phyloP scores from a whole-genome alignment of 2,113 vertebrate species.

The Phaethornis superciliosus region DNA sequence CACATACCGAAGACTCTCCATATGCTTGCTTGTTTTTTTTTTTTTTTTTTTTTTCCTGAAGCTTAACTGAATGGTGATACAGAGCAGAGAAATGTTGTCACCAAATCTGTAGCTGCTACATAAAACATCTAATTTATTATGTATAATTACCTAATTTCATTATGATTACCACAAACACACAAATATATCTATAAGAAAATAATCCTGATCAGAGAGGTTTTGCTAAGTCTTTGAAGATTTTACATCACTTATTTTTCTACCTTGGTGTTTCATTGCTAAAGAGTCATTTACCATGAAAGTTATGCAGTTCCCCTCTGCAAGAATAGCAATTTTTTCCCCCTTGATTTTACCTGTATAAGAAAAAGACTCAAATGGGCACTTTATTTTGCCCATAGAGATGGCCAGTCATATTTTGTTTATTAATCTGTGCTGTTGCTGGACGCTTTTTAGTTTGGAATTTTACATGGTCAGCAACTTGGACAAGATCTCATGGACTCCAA shows the following conservation, averaged over 20 bases:
- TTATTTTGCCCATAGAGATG: not conserved
- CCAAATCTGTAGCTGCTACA: not conserved
- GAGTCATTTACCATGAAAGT: not conserved
- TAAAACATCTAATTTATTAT: not conserved
- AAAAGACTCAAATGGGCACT: not conserved
- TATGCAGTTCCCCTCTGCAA: not conserved
- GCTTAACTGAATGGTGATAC: not conserved
- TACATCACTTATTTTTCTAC: not conserved
- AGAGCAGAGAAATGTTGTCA: not conserved
- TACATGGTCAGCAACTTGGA: not conserved
- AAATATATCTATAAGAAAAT: not conserved
- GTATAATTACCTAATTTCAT: not conserved
- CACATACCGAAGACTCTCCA: not conserved
- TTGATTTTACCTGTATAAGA: not conserved
- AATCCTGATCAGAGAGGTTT: not conserved
- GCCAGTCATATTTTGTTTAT: not conserved
- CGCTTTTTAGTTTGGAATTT: slow-evolving; percentile 11
- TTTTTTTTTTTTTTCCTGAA: not conserved
- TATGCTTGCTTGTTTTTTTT: not conserved
- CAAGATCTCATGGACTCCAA: not conserved
- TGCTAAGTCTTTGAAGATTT: not conserved
- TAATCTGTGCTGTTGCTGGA: not conserved
- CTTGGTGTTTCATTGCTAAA: not conserved
- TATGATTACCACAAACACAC: not conserved
- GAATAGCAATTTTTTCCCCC: not conserved